Conservation (phyloP, 2,888 invertebrate species). For the Machimus atricapillus region DNA sequence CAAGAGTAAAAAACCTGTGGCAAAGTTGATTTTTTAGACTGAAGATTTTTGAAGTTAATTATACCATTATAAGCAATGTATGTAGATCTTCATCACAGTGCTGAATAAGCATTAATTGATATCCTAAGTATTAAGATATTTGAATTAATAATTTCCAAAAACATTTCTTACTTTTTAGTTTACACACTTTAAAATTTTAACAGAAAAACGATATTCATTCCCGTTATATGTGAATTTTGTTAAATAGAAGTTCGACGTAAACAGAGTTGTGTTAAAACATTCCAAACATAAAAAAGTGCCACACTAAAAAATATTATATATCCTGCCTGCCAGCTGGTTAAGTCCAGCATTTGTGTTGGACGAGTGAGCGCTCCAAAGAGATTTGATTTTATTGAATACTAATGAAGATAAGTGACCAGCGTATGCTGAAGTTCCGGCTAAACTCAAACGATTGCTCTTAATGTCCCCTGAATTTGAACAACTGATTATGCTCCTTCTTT, state of each 20-base stretch:
- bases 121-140: too few relatives aligned
- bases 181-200: neutral
- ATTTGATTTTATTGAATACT: slow-evolving; percentile 87
- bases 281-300: neutral
- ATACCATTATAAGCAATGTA: too few relatives aligned
- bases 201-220: neutral
- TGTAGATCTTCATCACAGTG: too few relatives aligned
- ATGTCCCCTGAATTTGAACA: slow-evolving; percentile 44
- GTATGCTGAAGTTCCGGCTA: slow-evolving; percentile 61
- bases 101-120: too few relatives aligned
- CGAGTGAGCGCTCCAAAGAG: slow-evolving; percentile 82
- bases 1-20: too few relatives aligned
- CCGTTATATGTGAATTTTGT: neutral
- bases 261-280: neutral
- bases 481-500: slow-evolving; percentile 59
- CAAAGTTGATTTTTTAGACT: too few relatives aligned
- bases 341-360: slow-evolving; percentile 77
- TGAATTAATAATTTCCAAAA: neutral
- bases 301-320: neutral
- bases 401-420: slow-evolving; percentile 62
- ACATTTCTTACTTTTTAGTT: neutral
- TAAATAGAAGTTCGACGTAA: neutral
- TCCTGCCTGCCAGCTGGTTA: slow-evolving; percentile 81
- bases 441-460: slow-evolving; percentile 56
- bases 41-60: too few relatives aligned